Evolutionary conservation across 2,888 invertebrate species (phyloP).

Genomic region (Laspeyria flexula): DNA sequence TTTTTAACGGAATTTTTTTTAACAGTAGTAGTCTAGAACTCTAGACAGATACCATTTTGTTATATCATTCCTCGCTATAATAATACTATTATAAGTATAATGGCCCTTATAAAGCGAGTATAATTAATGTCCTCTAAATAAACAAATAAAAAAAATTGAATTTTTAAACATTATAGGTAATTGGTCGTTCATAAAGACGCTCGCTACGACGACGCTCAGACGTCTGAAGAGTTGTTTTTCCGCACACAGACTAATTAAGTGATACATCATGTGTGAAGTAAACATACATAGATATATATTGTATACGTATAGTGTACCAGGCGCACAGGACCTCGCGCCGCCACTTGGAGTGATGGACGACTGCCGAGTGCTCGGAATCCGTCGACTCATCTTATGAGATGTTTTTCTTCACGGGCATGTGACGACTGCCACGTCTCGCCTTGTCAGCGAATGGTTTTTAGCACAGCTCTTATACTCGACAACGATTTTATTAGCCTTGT

Average conservation of each 20-base stretch:
- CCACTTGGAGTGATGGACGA: conserved; percentile 47
- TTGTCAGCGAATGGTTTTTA: conserved; percentile 44
- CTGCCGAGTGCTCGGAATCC: conserved; percentile 40
- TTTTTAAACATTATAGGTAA: too few species aligned
- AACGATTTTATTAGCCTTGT: conserved; percentile 48
- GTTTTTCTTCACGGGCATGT: conserved; percentile 48
- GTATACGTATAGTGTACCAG: conserved; percentile 4
- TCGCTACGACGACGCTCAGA: conserved; percentile 30
- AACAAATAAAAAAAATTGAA: too few species aligned
- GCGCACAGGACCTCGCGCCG: conserved; percentile 13
- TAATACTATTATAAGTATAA: too few species aligned
- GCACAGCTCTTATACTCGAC: conserved; percentile 28
- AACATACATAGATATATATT: conserved; percentile 10
- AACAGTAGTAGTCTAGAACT: too few species aligned
- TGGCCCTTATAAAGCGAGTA: too few species aligned
- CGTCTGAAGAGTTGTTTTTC: conserved; percentile 30
- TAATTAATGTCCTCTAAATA: too few species aligned
- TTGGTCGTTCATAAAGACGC: too few species aligned
- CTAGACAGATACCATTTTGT: too few species aligned
- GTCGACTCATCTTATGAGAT: conserved; percentile 62
- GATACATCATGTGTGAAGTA: conserved; percentile 58
- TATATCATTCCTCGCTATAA: too few species aligned
- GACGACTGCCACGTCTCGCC: conserved; percentile 21
- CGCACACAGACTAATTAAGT: conserved; percentile 56
- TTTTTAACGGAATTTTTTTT: too few species aligned